Base-by-base conservation (phyloP, 2,888 invertebrate species). In the Acrobasis consociella region DNA sequence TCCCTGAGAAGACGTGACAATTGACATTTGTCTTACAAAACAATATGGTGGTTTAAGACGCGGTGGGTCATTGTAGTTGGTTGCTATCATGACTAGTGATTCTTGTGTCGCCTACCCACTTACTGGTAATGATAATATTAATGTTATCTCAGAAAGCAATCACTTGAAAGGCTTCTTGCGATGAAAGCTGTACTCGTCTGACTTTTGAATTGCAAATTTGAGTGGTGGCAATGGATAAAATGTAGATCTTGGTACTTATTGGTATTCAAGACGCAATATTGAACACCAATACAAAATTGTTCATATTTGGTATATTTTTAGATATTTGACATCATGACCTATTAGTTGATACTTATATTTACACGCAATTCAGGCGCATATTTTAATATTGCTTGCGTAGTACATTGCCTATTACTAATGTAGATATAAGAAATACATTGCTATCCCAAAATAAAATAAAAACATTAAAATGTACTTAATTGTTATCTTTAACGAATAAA, bases 111-210 rank as follows among this genome's bases (percentile, higher is more conserved):
- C 86, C 86, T 85, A 78, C 83, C 86, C 87, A 89, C 91, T 90
- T 87, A 80, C 85, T 80, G 73, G 80, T 89, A 91, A 91, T 89
- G 89, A 90, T 87, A 90, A 88, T 89, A 90, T 90, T 90, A 88
- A 88, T 87, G 82, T 85, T 89, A 86, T 87, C 87, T 86, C 71
- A 78, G 79, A 86, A 83, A 89, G 84, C 82, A 84, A 86, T 91
- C 86, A 77, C 62, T 70, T 74, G 75, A 74, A 74, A 72, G 69
- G 73, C 70, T 74, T 69, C 73, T 75, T 67, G 73, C 68, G 75
- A 71, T 70, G 72, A 73, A 69, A 72, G 65, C 67, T 64, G 49
- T 46, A 49, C 46, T 63, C 71, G 75, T 76, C 73, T 74, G 78
- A 80, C 76, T 81, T 78, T 81, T 74, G 75, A 76, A 77, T 81